These are phyloP conservation scores for Podarcis raffonei DNA, from an alignment of 2,113 vertebrate species.

Conservation along the genomic window DNA sequence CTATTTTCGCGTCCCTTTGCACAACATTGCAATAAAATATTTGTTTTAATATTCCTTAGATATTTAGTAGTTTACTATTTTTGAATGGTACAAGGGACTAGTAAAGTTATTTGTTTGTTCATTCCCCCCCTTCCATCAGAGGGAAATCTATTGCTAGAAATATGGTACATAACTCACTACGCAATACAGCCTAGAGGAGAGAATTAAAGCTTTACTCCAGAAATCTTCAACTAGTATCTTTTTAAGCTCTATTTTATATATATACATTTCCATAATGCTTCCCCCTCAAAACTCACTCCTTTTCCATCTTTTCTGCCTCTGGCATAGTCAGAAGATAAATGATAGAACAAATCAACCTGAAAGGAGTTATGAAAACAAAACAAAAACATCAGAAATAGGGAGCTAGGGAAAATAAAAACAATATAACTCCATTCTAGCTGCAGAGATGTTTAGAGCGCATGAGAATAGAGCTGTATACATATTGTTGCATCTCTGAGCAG, in stretches of 20 bases:
- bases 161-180: slow-evolving; percentile 41
- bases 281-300: slow-evolving; percentile 26
- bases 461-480: neutral
- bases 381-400: neutral
- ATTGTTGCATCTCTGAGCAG: neutral
- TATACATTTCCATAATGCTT: slow-evolving; percentile 2
- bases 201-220: slow-evolving; percentile 33
- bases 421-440: neutral
- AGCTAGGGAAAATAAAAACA: slow-evolving; percentile 8
- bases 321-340: slow-evolving; percentile 26
- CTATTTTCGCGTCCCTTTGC: slow-evolving; percentile 30
- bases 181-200: slow-evolving; percentile 33
- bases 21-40: slow-evolving; percentile 47
- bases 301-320: slow-evolving; percentile 38
- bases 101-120: slow-evolving; percentile 36
- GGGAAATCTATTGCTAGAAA: slow-evolving; percentile 43
- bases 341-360: slow-evolving; percentile 33
- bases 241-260: slow-evolving; percentile 16
- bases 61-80: slow-evolving; percentile 56
- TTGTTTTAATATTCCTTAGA: slow-evolving; percentile 32
- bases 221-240: slow-evolving; percentile 51
- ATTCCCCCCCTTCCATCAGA: slow-evolving; percentile 12
- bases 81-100: slow-evolving; percentile 14
- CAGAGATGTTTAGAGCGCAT: slow-evolving; percentile 6
- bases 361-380: slow-evolving; percentile 29